A percentile compares a stretch with the other conserved stretches of the same genome.
These are phyloP conservation scores for Sebastes vulpes DNA, from an alignment of 2,797 vertebrate species.

Conservation along the genomic window DNA sequence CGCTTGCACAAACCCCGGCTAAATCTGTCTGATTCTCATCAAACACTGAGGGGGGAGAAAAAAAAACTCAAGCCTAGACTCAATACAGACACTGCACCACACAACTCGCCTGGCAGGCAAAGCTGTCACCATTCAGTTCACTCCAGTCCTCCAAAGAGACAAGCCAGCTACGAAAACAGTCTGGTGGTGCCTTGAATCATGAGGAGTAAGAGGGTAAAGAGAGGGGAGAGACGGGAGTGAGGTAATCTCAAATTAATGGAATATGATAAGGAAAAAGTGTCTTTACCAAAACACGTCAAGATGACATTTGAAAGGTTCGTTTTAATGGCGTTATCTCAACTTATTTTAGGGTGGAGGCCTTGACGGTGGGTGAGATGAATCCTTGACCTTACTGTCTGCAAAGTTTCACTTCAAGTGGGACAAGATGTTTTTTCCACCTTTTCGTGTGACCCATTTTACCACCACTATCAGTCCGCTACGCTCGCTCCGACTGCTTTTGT, in stretches of 20 bases:
- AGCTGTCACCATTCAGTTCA: conserved; percentile 72
- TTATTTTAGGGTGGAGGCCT: neutral
- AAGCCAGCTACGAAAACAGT: conserved; percentile 80
- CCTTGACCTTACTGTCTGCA: conserved; percentile 44
- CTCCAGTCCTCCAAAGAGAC: conserved; percentile 63
- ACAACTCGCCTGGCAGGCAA: conserved; percentile 70
- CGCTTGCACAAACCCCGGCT: conserved; percentile 60
- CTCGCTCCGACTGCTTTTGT: conserved; percentile 52
- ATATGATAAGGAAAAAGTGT: conserved; percentile 68
- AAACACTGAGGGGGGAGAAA: conserved; percentile 18
- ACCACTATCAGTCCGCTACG: conserved; percentile 27
- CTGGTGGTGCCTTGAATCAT: conserved; percentile 57
- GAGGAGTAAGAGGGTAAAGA: conserved; percentile 9
- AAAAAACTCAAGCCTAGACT: conserved; percentile 57
- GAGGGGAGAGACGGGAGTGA: conserved; percentile 34
- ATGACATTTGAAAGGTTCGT: conserved; percentile 50
- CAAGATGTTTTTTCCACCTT: conserved; percentile 35
- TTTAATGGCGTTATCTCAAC: conserved; percentile 48
- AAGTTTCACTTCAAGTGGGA: conserved; percentile 56
- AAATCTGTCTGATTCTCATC: conserved; percentile 73
- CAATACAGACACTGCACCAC: conserved; percentile 69
- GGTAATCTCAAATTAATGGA: conserved; percentile 65
- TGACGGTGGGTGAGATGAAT: neutral
- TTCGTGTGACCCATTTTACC: conserved; percentile 69
- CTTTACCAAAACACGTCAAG: conserved; percentile 56